Percentiles rank a stretch among this genome's conserved stretches.
Evolutionary conservation across 2,113 vertebrate genomes (phyloP).

Genomic region (Hippopotamus amphibius): DNA sequence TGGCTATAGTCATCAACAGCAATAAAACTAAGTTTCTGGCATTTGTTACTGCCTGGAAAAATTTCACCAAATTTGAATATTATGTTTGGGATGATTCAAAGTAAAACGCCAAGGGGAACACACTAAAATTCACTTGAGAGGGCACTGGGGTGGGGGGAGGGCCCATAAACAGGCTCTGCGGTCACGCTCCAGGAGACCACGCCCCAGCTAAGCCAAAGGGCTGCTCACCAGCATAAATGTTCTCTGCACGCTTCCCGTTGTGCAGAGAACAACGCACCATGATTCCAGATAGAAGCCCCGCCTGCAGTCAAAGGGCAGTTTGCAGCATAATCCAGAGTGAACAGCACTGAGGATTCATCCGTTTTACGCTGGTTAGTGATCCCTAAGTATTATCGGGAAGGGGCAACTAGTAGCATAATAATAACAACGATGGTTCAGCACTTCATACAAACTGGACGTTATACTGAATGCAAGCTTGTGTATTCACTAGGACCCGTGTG

Average conservation of each 20-base stretch:
- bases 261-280: neutral
- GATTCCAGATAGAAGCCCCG: neutral
- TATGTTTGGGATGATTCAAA: neutral
- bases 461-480: neutral
- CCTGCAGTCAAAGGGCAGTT: neutral
- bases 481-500: neutral
- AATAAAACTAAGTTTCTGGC: neutral
- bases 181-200: neutral
- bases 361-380: neutral
- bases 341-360: neutral
- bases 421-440: neutral
- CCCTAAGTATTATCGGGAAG: neutral
- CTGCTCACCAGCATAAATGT: too few species aligned
- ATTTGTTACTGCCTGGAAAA: neutral
- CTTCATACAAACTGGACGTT: neutral
- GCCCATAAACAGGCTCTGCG: neutral
- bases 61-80: neutral
- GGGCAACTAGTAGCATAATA: neutral
- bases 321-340: neutral
- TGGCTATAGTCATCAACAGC: neutral
- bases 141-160: rapidly evolving
- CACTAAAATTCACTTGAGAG: neutral
- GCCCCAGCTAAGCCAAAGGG: neutral
- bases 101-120: neutral
- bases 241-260: neutral